A percentile compares a stretch with the other conserved stretches of the same genome.
These are phyloP conservation scores for Solenodon paradoxus DNA, from an alignment of 2,113 vertebrate species.

Conservation along the genomic window DNA sequence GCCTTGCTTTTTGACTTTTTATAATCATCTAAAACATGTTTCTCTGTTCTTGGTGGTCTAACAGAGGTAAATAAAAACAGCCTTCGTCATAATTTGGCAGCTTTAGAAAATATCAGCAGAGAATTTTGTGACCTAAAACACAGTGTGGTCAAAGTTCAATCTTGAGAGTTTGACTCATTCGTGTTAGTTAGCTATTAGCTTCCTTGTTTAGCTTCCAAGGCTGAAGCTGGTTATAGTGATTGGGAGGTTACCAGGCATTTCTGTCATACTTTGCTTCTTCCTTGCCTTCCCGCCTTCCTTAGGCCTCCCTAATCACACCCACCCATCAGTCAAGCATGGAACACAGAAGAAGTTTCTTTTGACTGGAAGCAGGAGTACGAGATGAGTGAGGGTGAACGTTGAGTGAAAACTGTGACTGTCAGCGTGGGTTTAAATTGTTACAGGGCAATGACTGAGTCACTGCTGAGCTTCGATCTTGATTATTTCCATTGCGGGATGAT, in stretches of 20 bases:
- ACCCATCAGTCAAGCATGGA: not conserved
- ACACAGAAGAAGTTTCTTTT: not conserved
- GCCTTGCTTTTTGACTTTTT: conserved; percentile 14
- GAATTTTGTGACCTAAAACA: not conserved
- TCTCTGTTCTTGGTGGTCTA: not conserved
- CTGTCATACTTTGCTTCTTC: not conserved
- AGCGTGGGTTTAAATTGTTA: not conserved
- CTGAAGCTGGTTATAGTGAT: not conserved
- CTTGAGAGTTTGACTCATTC: not conserved
- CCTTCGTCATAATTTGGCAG: not conserved
- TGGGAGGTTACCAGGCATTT: not conserved
- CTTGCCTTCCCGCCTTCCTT: not conserved
- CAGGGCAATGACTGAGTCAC: not conserved
- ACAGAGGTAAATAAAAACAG: not conserved
- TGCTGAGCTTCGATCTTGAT: not conserved
- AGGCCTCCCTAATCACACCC: not conserved
- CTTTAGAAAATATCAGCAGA: not conserved
- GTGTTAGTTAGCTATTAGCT: not conserved
- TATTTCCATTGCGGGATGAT: not conserved
- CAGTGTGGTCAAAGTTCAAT: not conserved
- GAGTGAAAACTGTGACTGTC: not conserved
- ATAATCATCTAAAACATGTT: not conserved
- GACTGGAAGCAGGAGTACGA: not conserved
- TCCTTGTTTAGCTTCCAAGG: not conserved
- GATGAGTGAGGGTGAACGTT: not conserved